Evolutionary conservation across 1,140 invertebrate genomes (phyloP).

Genomic region (Drosophila guanche): DNA sequence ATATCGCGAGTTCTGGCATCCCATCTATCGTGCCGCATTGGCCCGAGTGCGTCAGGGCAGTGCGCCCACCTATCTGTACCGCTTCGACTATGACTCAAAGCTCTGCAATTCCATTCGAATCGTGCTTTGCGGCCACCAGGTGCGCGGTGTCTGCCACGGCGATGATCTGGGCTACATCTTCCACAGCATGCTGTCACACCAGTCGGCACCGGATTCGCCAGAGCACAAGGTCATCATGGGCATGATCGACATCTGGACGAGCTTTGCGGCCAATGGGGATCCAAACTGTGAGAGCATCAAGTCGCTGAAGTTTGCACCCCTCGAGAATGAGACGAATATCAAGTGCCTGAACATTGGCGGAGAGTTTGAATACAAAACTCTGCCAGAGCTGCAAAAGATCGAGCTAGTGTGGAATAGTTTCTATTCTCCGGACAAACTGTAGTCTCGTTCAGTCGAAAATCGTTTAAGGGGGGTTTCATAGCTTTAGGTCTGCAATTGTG

Average conservation of each 20-base stretch:
- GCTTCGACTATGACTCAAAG: constrained; percentile 83
- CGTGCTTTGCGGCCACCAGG: constrained; percentile 67
- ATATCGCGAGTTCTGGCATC: constrained; percentile 83
- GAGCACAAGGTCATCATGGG: constrained; percentile 79
- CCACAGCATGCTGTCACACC: constrained; percentile 83
- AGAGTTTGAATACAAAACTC: constrained; percentile 62
- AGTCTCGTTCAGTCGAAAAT: background rate
- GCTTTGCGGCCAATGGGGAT: constrained; percentile 83
- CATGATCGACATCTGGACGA: constrained; percentile 84
- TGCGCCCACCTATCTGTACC: constrained; percentile 84
- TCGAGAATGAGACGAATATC: constrained; percentile 59
- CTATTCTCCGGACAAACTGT: constrained; percentile 53
- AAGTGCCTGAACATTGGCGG: constrained; percentile 83
- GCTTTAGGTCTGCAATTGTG: constrained; percentile 52
- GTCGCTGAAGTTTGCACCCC: constrained; percentile 70
- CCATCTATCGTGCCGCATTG: constrained; percentile 78
- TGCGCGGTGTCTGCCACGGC: constrained; percentile 85
- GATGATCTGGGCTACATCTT: constrained; percentile 88
- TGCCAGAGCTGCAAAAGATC: constrained; percentile 83
- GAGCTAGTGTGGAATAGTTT: constrained; percentile 83
- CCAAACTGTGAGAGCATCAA: constrained; percentile 71
- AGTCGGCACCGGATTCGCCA: constrained; percentile 66
- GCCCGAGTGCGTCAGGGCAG: constrained; percentile 60
- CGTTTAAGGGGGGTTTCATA: constrained; percentile 28
- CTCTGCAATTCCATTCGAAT: constrained; percentile 69